phyloP scores from a whole-genome alignment of 2,113 vertebrate genomes.

The Plotosus lineatus region DNA sequence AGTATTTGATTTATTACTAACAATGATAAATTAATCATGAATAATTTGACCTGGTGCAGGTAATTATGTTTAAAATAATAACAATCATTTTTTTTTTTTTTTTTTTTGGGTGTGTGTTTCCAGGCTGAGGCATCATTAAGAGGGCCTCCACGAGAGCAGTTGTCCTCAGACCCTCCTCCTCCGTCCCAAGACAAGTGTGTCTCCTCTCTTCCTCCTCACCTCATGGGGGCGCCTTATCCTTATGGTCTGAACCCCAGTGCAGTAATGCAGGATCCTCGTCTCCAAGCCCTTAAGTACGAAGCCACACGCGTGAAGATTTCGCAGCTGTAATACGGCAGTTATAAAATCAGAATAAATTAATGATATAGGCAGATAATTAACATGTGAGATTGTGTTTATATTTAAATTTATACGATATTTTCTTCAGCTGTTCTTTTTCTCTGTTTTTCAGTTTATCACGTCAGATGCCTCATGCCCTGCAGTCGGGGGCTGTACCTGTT shows the following conservation, averaged over 20 bases:
- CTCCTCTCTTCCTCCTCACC: conserved; percentile 56
- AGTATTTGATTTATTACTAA: background rate
- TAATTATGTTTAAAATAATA: background rate
- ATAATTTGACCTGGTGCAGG: background rate
- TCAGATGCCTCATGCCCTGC: conserved; percentile 87
- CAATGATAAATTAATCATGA: background rate
- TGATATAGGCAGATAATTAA: background rate
- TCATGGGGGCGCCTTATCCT: conserved; percentile 56
- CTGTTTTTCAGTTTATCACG: conserved; percentile 77
- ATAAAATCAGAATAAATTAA: background rate
- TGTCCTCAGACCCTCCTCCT: conserved; percentile 21
- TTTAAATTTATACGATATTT: background rate
- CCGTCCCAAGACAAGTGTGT: conserved; percentile 59
- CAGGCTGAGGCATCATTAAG: conserved; percentile 44
- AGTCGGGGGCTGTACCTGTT: conserved; percentile 73
- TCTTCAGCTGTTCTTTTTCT: background rate
- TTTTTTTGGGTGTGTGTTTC: no score
- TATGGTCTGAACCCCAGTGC: conserved; percentile 65
- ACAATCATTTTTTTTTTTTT: background rate
- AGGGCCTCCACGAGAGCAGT: conserved; percentile 19
- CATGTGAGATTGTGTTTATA: background rate
- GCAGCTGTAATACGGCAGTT: background rate
- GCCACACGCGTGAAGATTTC: no score
- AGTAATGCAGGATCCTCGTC: conserved; percentile 85
- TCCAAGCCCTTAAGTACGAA: conserved; percentile 86